Evolutionary conservation across 2,113 vertebrate species (phyloP).

Genomic region (Micronycteris hirsuta): DNA sequence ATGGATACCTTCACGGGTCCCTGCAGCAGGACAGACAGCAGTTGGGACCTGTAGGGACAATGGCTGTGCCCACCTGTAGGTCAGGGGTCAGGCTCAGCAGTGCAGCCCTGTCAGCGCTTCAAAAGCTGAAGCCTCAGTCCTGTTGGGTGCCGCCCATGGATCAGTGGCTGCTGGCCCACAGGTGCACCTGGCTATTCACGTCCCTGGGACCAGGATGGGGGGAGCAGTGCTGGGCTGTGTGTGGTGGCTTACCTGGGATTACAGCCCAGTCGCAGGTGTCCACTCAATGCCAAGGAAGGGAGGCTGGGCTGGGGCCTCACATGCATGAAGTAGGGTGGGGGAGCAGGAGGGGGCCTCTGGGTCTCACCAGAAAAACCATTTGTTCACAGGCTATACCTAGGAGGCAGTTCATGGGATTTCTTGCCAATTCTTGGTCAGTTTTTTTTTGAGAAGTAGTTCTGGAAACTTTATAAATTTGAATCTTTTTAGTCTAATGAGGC

Average conservation of each 20-base stretch:
- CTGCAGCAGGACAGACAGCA: conserved; percentile 76
- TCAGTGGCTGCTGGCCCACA: conserved; percentile 82
- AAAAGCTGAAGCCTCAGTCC: conserved; percentile 72
- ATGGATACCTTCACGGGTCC: conserved; percentile 83
- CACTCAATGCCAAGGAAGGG: background rate
- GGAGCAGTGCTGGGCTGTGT: conserved; percentile 64
- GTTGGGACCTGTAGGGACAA: conserved; percentile 88
- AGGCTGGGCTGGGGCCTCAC: background rate
- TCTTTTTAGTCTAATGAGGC: background rate
- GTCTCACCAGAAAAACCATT: background rate
- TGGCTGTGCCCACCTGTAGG: conserved; percentile 91
- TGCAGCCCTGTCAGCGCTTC: conserved; percentile 81
- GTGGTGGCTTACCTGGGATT: conserved; percentile 76
- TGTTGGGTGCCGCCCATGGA: conserved; percentile 74
- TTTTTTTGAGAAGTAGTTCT: conserved; percentile 8
- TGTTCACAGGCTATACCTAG: background rate
- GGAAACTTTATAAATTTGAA: background rate
- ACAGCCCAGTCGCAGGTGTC: conserved; percentile 69
- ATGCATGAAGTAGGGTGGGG: background rate
- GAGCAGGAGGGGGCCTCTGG: background rate
- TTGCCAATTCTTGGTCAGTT: background rate
- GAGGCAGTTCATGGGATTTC: background rate
- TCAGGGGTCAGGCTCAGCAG: conserved; percentile 84
- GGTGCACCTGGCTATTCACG: conserved; percentile 87
- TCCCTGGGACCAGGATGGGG: conserved; percentile 55